Evolutionary conservation across 2,113 vertebrate genomes (phyloP), one percentile per base, ranked within the genome.

Genomic region (Erythrocebus patas): DNA sequence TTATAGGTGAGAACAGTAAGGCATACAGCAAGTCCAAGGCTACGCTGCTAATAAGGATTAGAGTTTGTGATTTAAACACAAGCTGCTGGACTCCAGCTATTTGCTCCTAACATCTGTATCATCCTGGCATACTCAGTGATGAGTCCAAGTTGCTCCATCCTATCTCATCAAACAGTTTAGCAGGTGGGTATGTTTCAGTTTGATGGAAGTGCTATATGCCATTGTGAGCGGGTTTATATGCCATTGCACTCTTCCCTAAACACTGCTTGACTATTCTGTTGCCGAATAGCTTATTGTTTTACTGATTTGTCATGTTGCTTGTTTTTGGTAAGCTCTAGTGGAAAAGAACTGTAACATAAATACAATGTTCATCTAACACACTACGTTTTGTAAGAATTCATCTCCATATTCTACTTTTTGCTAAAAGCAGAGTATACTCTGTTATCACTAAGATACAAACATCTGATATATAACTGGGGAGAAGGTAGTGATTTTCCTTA

Each of bases 401-500:
- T 94, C 75, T 91, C 81, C 78, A 66, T 38, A 78, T 78, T 86
- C 76, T 48, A 50, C 61, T 87, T 78, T 95, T 95, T 45, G 13
- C 75, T 93, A 91, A 94, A 94, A 96, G 76, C 83, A 88, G 40
- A 45, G 57, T 85, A 5, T 83, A 84, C 78, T 92, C 96, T 96
- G 68, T 89, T 92, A 80, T 76, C 81, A 64, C 80, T 80, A 64
- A 95, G 92, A 91, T 96, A 80, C 57, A 35, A 9, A 68, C 40
- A 87, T 80, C 45, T 92, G 48, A 96, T 86, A 82, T 2, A 79
- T 10, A 92, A 35, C 81, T 32, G 66, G 59, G 8, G 66, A 85
- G 84, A 45, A 86, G 86, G 90, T 81, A 76, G 81, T 83, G 64
- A 94, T 97, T 94, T 96, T 93, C 91, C 82, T 89, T 94, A 96